Evolutionary conservation across 2,797 vertebrate genomes (phyloP), one percentile per base, ranked within the genome.

Genomic region (Cyprinodon diabolis): DNA sequence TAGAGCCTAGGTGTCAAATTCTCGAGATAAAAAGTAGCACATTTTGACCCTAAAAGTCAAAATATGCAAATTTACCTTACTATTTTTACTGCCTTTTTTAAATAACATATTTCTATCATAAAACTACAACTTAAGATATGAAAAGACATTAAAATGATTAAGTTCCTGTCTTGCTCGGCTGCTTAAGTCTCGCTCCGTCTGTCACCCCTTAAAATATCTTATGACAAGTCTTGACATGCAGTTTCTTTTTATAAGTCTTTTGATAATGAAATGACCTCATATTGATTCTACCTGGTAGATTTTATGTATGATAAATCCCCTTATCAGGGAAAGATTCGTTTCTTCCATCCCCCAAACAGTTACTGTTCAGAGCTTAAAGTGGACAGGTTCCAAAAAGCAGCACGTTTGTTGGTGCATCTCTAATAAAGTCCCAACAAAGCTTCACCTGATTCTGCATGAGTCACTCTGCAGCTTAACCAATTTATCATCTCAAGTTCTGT

Each of bases 401-500:
- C 62, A 45, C n/a, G n/a, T 65, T 65, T 65, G 2, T 1, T n/a
- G 40, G 11, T 23, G 37, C 52, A 35, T 63, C 40, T 0, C 21
- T 23, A 45, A 15, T 57, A 23, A 45, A 69, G 52, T 55, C 19
- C 7, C 37, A 17, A 56, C 60, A 70, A n/a, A 0, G 30, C 19
- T 47, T 66, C 23, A 67, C 67, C 75, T 71, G 25, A 4, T 72
- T 60, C 48, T 43, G 68, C 2, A 7, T 40, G 76, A 79, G 77
- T 76, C 73, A 77, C 75, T 19, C 13, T 55, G 45, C 55, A 72
- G 55, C 49, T 68, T 68, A 62, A 66, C 71, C 52, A 47, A 21
- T 54, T 57, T 66, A 72, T 73, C 13, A 23, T 54, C 52, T 74
- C 9, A 52, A 74, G 75, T 75, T 68, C 74, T 80, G 69, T 9